These are phyloP conservation scores for Drosophila mayri DNA, from an alignment of 1,140 invertebrate species.

Conservation along the genomic window DNA sequence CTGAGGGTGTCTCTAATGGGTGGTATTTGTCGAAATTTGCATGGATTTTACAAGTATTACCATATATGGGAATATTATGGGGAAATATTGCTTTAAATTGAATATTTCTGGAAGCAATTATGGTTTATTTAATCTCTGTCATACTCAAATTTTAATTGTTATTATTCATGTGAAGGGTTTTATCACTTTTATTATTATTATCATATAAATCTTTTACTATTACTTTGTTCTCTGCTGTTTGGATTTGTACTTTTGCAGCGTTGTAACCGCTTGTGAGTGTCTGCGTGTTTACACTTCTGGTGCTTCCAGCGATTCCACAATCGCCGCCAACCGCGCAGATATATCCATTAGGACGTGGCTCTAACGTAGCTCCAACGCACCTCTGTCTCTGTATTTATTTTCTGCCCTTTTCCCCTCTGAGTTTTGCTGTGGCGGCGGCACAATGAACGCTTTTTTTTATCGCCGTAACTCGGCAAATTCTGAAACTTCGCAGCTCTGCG, in stretches of 20 bases:
- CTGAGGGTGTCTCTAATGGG: not conserved
- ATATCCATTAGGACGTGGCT: slow-evolving; percentile 1
- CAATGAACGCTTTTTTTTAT: slow-evolving; percentile 4
- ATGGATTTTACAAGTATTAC: too few species aligned
- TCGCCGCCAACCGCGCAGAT: slow-evolving; percentile 18
- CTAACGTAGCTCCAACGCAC: slow-evolving; percentile 1
- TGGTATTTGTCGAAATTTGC: too few species aligned
- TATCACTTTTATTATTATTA: not conserved
- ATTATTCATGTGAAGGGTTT: too few species aligned
- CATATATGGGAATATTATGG: too few species aligned
- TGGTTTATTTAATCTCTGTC: not conserved
- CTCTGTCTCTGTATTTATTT: slow-evolving; percentile 4
- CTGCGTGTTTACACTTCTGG: slow-evolving; percentile 31
- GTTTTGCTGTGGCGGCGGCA: slow-evolving; percentile 15
- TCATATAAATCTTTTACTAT: not conserved
- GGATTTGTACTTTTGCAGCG: slow-evolving; percentile 15
- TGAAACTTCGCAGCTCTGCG: not conserved
- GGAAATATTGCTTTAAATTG: too few species aligned
- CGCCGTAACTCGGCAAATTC: slow-evolving; percentile 8
- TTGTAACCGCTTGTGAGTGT: not conserved
- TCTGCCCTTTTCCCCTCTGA: slow-evolving; percentile 1
- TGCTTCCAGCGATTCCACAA: slow-evolving; percentile 35
- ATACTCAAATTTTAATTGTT: not conserved
- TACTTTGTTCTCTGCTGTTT: slow-evolving; percentile 2
- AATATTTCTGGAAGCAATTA: too few species aligned